Evolutionary conservation across 2,888 invertebrate species (phyloP).

Genomic region (Euspilapteryx auroguttella): DNA sequence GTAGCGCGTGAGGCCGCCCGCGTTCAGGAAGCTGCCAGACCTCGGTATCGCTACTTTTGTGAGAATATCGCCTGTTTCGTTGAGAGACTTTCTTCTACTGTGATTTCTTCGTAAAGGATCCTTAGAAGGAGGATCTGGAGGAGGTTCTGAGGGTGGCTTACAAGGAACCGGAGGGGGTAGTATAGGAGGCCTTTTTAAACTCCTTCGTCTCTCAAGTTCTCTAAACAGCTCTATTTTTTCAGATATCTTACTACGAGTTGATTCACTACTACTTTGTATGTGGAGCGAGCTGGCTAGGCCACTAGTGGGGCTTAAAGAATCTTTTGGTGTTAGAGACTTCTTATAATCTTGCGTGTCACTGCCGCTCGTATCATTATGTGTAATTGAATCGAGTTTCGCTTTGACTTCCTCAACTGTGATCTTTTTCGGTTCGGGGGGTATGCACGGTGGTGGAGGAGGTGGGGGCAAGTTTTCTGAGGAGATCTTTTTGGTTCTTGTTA

Average conservation of each 20-base stretch:
- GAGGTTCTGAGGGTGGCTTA: constrained; percentile 26
- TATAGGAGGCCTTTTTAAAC: constrained; percentile 46
- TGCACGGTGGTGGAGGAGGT: constrained; percentile 25
- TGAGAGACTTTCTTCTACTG: constrained; percentile 45
- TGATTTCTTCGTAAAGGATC: constrained; percentile 46
- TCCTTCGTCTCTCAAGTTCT: constrained; percentile 45
- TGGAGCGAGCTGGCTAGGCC: constrained; percentile 11
- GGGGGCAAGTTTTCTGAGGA: constrained; percentile 60
- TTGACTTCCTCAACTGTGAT: constrained; percentile 59
- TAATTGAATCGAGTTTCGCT: constrained; percentile 56
- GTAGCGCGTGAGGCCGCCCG: constrained; percentile 75
- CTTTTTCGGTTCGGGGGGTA: constrained; percentile 35
- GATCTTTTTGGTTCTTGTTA: constrained; percentile 59
- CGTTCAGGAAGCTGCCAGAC: constrained; percentile 83
- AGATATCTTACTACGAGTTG: constrained; percentile 49
- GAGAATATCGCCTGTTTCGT: constrained; percentile 75
- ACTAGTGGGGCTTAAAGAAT: constrained; percentile 17
- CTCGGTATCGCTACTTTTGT: constrained; percentile 86
- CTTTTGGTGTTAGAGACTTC: constrained; percentile 30
- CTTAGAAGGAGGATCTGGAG: constrained; percentile 20
- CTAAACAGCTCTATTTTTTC: constrained; percentile 53
- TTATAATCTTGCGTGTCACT: constrained; percentile 57
- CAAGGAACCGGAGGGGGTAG: constrained; percentile 48
- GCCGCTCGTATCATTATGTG: constrained; percentile 37
- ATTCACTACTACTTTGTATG: constrained; percentile 35